Conservation (phyloP, 2,888 invertebrate species). For the Hartigia nigra region DNA sequence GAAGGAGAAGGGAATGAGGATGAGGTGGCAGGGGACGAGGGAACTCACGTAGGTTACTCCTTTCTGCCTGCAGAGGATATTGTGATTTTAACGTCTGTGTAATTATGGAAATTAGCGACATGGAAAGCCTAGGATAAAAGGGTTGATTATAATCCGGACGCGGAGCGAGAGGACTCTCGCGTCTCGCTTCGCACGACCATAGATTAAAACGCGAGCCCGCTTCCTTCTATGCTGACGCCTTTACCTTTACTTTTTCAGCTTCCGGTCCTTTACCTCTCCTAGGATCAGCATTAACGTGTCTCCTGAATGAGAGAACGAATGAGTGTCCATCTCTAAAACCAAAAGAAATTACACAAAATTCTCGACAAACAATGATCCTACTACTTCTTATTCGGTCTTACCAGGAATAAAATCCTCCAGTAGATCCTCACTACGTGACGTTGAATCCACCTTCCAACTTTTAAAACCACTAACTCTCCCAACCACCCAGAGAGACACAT, state of each 20-base stretch:
- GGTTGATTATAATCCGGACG: slow-evolving; percentile 66
- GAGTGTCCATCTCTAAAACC: not conserved
- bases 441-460: not conserved
- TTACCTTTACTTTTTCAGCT: slow-evolving; percentile 26
- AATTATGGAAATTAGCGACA: slow-evolving; percentile 67
- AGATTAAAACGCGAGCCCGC: slow-evolving; percentile 58
- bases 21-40: slow-evolving; percentile 36
- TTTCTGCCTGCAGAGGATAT: slow-evolving; percentile 62
- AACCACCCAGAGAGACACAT: not conserved
- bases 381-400: not conserved
- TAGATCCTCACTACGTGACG: not conserved
- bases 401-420: not conserved
- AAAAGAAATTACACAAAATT: not conserved
- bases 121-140: slow-evolving; percentile 67
- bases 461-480: not conserved
- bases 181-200: slow-evolving; percentile 56
- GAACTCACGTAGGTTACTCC: slow-evolving; percentile 63
- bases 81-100: slow-evolving; percentile 67
- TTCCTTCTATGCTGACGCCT: slow-evolving; percentile 63
- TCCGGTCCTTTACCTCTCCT: not conserved
- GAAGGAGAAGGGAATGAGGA: slow-evolving; percentile 31
- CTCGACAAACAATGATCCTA: not conserved
- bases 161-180: slow-evolving; percentile 35
- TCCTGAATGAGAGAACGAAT: not conserved
- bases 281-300: not conserved